A percentile compares a stretch with the other conserved stretches of the same genome.
Evolutionary conservation across 2,888 invertebrate species (phyloP).

Genomic region (Campopleginae sp.): DNA sequence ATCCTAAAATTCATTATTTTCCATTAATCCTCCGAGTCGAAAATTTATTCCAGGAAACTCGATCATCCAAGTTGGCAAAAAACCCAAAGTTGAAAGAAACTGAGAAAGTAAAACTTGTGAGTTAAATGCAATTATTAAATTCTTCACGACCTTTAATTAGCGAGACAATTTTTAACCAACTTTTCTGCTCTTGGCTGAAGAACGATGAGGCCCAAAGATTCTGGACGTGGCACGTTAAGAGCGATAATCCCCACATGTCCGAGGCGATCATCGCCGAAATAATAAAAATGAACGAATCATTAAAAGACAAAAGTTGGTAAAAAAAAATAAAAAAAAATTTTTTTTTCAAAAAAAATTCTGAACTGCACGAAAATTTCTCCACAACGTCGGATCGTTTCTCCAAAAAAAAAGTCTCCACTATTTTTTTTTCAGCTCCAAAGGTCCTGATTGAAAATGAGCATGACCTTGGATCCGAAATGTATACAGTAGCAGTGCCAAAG

Average conservation of each 20-base stretch:
- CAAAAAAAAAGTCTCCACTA: not conserved
- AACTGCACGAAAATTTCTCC: not conserved
- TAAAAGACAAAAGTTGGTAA: conserved; percentile 40
- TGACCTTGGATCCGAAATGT: conserved; percentile 56
- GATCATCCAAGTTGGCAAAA: conserved; percentile 35
- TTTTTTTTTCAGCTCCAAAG: conserved; percentile 3
- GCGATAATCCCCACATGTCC: conserved; percentile 72
- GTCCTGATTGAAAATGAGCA: conserved; percentile 11
- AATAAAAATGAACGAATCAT: conserved; percentile 44
- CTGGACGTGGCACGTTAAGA: conserved; percentile 74
- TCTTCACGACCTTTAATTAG: not conserved
- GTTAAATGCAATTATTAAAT: not conserved
- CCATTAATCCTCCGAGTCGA: not conserved
- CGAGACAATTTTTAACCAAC: not conserved
- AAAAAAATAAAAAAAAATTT: not conserved
- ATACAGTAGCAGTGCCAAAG: conserved; percentile 60
- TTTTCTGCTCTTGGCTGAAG: conserved; percentile 9
- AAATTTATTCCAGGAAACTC: conserved; percentile 34
- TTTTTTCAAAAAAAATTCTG: not conserved
- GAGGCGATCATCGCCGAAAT: conserved; percentile 70
- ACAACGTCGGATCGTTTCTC: not conserved
- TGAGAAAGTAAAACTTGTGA: conserved; percentile 23
- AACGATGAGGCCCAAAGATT: conserved; percentile 59
- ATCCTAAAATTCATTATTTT: not conserved
- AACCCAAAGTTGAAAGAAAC: conserved; percentile 32